phyloP scores from a whole-genome alignment of 2,797 vertebrate species.

The Vultur gryphus region DNA sequence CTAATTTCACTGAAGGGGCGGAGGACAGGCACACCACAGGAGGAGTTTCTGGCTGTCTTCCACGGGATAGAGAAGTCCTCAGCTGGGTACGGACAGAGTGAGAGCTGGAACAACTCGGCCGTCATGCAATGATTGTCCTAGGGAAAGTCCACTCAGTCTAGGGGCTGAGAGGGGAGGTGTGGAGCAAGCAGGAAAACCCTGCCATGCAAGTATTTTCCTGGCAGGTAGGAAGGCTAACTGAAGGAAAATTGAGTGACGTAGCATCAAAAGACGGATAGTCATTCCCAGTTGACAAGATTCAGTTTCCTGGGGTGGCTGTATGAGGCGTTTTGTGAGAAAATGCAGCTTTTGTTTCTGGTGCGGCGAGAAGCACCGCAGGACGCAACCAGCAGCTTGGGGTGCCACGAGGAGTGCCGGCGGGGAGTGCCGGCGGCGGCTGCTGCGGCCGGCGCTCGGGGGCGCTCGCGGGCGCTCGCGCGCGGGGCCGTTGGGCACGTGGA shows the following conservation, averaged over 20 bases:
- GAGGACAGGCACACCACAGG: neutral
- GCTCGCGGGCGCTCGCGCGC: no score
- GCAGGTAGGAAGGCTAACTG: neutral
- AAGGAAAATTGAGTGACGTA: neutral
- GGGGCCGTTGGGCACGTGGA: neutral
- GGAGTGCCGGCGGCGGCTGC: neutral
- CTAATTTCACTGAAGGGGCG: no score
- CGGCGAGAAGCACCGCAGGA: neutral
- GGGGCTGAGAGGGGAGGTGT: neutral
- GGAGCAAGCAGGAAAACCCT: neutral
- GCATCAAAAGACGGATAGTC: neutral
- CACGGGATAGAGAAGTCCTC: neutral
- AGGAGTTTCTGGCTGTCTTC: neutral
- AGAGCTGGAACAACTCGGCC: neutral
- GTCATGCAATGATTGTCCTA: neutral
- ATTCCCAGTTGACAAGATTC: neutral
- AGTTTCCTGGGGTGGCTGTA: neutral
- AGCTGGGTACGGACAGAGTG: neutral
- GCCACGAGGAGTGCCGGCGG: fast-evolving
- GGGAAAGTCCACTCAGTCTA: neutral
- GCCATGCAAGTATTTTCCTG: neutral
- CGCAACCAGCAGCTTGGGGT: no score
- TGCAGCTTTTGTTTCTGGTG: neutral
- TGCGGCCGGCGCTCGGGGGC: neutral
- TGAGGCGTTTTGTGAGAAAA: neutral